Base-by-base conservation (phyloP, 2,888 invertebrate genomes). In the Hedya salicella region DNA sequence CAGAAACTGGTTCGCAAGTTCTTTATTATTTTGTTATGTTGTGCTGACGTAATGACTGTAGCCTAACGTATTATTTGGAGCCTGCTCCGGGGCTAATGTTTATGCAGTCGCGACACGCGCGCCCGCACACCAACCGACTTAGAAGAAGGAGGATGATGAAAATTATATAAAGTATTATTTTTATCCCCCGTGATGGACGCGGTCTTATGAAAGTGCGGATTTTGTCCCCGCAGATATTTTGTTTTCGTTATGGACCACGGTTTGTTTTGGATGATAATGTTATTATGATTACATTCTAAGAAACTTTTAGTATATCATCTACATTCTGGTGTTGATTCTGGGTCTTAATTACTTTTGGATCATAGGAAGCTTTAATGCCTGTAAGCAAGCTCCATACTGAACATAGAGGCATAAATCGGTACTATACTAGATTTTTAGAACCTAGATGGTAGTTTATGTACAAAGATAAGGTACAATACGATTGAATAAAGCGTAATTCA, bases 111-210 rank as follows among this genome's bases (percentile, higher is more conserved):
- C 67, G 75, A 79, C 85, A 84, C 83, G 85, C 78, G 68, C 75
- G 69, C 30, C 71, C 73, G 73, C 77, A 76, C 73, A 76, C 76
- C 78, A 73, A 73, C 73, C 80, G 81, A 81, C 83, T 82, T 79
- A 80, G 76, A 77, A 75, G 78, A 46, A 48, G 76, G 54, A 73
- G 74, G 76, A 76, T 75, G 78, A 81, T 75, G 78, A 74, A 80
- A 83, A 84, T 84, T 78, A 84, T 83, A 81, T 80, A 66, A 73
- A 76, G 78, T 78, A 78, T 83, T 83, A 85, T 82, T 81, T 82
- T 82, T 81, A 83, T 82, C 78, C 81, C 48, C 56, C 56, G 46
- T 82, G 82, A 82, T 78, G 77, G 76, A 82, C 75, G 74, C 70
- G 68, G 73, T 73, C 71, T 79, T 76, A 73, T 54, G 61, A 61